Percentiles rank a stretch among this genome's conserved stretches.
These are phyloP conservation scores for Coelogynopora nodosa DNA, from an alignment of 2,888 invertebrate species.

Conservation along the genomic window DNA sequence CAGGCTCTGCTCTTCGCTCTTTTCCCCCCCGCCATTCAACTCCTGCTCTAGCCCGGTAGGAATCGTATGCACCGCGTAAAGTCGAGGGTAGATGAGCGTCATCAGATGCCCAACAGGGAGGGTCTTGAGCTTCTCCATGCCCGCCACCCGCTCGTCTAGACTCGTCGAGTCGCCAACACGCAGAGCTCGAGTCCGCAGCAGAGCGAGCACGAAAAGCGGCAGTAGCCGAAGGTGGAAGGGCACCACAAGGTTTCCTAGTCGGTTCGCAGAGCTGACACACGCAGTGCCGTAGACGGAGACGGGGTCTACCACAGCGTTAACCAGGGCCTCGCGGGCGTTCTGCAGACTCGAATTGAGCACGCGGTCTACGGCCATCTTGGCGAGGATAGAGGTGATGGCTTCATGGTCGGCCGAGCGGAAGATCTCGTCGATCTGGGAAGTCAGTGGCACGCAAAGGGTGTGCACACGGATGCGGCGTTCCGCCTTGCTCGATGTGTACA, in stretches of 20 bases:
- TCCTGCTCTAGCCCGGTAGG: too few species aligned
- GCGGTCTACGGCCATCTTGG: constrained; percentile 75
- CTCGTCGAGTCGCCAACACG: constrained; percentile 77
- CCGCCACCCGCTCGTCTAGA: constrained; percentile 84
- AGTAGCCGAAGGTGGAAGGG: constrained; percentile 75
- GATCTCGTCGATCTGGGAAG: constrained; percentile 77
- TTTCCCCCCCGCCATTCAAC: too few species aligned
- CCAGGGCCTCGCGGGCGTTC: constrained; percentile 91
- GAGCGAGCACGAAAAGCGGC: constrained; percentile 80
- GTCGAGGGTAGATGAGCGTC: constrained; percentile 81
- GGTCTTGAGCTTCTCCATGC: constrained; percentile 88
- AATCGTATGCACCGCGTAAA: constrained; percentile 78
- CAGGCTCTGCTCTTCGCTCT: too few species aligned
- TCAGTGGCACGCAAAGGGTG: constrained; percentile 87
- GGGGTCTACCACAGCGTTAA: constrained; percentile 88
- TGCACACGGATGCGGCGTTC: constrained; percentile 95
- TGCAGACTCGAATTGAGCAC: constrained; percentile 23
- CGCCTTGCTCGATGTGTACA: constrained; percentile 90
- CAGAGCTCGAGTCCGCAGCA: constrained; percentile 83
- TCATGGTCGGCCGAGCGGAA: constrained; percentile 84
- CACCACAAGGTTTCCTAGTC: constrained; percentile 63
- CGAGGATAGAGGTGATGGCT: constrained; percentile 72
- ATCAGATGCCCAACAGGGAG: constrained; percentile 76
- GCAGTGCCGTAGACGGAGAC: too few species aligned
- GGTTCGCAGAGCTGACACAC: constrained; percentile 65